Percentiles rank a stretch among this genome's conserved stretches.
phyloP scores from a whole-genome alignment of 1,140 invertebrate species.

The Mercenaria mercenaria region DNA sequence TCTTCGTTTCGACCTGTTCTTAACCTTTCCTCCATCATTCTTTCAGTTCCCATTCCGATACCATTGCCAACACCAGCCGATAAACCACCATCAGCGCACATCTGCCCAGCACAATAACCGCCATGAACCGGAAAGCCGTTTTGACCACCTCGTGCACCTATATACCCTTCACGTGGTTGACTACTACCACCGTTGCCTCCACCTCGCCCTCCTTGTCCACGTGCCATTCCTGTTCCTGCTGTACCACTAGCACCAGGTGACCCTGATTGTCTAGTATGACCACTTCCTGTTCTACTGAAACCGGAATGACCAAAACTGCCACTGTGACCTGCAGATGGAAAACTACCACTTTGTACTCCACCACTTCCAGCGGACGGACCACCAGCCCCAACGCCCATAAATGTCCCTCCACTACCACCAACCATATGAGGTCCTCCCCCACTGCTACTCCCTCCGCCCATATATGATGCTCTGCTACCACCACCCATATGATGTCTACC shows the following conservation, averaged over 20 bases:
- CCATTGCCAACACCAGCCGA: conserved; percentile 30
- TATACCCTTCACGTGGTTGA: background rate
- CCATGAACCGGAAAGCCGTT: conserved; percentile 22
- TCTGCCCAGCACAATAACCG: conserved; percentile 12
- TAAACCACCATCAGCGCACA: conserved; percentile 17
- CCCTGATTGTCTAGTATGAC: background rate
- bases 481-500: no score
- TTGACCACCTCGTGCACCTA: conserved; percentile 30
- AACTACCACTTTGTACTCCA: no score
- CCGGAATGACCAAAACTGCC: background rate
- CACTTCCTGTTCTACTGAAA: background rate
- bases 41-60: conserved; percentile 22
- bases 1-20: conserved; percentile 6
- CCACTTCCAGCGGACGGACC: no score
- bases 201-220: background rate
- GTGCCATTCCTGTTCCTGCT: background rate
- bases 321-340: background rate
- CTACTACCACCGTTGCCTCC: background rate
- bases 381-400: no score
- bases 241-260: background rate
- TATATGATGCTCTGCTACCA: no score
- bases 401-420: no score
- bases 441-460: no score
- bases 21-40: background rate
- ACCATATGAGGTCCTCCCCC: no score